Percentiles rank a stretch among this genome's conserved stretches.
Conservation (phyloP, 2,113 vertebrate genomes). For the Actinemys pallida region DNA sequence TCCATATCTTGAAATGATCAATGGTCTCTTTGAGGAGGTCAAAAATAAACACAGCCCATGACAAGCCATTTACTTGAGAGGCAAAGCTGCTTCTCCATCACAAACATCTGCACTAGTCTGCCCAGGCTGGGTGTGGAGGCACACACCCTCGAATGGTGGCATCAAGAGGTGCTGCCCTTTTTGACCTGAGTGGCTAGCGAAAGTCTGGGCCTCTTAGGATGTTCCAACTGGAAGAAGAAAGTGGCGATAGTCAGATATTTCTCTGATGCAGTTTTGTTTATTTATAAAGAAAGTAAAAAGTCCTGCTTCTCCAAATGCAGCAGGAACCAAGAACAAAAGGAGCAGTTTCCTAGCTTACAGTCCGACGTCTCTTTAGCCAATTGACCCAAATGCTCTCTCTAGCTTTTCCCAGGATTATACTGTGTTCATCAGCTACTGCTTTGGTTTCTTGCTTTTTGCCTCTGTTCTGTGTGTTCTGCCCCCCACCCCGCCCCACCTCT, state of each 20-base stretch:
- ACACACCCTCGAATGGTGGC: neutral
- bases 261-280: neutral
- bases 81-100: neutral
- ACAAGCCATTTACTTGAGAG: neutral
- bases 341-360: neutral
- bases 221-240: neutral
- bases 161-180: neutral
- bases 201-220: neutral
- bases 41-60: neutral
- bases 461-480: too few relatives aligned
- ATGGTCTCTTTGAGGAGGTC: neutral
- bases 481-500: too few relatives aligned
- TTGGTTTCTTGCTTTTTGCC: neutral
- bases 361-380: neutral
- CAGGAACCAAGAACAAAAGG: neutral
- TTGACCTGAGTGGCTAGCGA: neutral
- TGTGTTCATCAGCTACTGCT: neutral
- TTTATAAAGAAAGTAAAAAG: neutral
- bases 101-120: neutral
- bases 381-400: neutral
- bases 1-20: accelerated
- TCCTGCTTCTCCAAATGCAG: neutral
- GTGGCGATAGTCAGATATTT: neutral
- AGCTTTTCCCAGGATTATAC: neutral
- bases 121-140: neutral